phyloP scores from a whole-genome alignment of 2,797 vertebrate species.

The Prionace glauca region DNA sequence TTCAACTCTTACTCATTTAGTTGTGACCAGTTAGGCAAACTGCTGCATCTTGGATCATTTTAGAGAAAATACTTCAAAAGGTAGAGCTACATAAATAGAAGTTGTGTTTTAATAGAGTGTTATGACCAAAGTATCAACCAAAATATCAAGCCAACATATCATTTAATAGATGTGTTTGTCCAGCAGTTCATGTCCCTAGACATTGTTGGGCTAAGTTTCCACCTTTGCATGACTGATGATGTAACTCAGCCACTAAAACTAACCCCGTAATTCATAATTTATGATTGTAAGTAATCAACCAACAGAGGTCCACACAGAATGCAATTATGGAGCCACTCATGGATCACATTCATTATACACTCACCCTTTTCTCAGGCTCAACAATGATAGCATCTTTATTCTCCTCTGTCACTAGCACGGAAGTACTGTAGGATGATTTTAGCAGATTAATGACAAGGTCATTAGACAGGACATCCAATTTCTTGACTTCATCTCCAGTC shows the following conservation, averaged over 20 bases:
- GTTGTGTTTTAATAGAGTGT: not conserved
- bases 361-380: slow-evolving; percentile 72
- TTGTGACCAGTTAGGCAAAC: not conserved
- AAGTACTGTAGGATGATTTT: slow-evolving; percentile 81
- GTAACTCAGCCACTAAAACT: not conserved
- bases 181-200: not conserved
- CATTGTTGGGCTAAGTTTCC: not conserved
- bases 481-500: slow-evolving; percentile 92
- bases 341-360: slow-evolving; percentile 41
- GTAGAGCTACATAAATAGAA: not conserved
- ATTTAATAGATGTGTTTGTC: not conserved
- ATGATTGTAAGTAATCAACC: not conserved
- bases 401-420: slow-evolving; percentile 85
- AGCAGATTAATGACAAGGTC: slow-evolving; percentile 90
- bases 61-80: not conserved
- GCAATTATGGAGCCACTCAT: not conserved
- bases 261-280: not conserved
- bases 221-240: not conserved
- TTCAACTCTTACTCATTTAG: not conserved
- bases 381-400: slow-evolving; percentile 79
- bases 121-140: no score
- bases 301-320: not conserved
- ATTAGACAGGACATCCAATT: slow-evolving; percentile 88
- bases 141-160: not conserved
- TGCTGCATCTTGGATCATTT: not conserved